A percentile compares a stretch with the other conserved stretches of the same genome.
phyloP scores from a whole-genome alignment of 2,113 vertebrate species.

The Gymnorhina tibicen region DNA sequence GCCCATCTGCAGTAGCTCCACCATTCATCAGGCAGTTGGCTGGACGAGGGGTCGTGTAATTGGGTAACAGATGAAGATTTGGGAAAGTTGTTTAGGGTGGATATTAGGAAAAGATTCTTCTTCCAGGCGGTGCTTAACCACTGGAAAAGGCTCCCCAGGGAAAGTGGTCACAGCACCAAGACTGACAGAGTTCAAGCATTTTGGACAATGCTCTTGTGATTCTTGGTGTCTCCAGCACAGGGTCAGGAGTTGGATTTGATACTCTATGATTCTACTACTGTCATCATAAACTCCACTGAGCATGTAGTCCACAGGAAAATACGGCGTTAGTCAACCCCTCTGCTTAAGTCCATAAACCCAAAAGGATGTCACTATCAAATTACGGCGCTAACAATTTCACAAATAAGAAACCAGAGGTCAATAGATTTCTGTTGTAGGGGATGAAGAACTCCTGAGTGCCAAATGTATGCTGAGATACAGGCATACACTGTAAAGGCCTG shows the following conservation, averaged over 20 bases:
- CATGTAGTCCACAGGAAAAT: not conserved
- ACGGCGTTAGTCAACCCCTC: not conserved
- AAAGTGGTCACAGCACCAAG: not conserved
- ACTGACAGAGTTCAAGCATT: not conserved
- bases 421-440: not conserved
- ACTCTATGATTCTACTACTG: not conserved
- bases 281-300: not conserved
- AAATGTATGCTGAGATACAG: not conserved
- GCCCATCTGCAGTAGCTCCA: not conserved
- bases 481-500: too few relatives aligned
- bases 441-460: not conserved
- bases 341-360: not conserved
- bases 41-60: not conserved
- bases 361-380: not conserved
- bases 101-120: not conserved
- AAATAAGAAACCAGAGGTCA: not conserved
- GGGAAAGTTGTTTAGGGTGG: not conserved
- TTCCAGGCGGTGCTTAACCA: not conserved
- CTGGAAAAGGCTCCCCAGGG: not conserved
- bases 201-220: not conserved
- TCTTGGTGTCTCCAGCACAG: not conserved
- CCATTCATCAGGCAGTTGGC: fast-evolving
- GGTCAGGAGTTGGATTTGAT: not conserved
- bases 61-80: not conserved
- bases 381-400: not conserved